Percentiles rank a stretch among this genome's conserved stretches.
Evolutionary conservation across 1,140 invertebrate genomes (phyloP).

Genomic region (Coenobita brevimanus): DNA sequence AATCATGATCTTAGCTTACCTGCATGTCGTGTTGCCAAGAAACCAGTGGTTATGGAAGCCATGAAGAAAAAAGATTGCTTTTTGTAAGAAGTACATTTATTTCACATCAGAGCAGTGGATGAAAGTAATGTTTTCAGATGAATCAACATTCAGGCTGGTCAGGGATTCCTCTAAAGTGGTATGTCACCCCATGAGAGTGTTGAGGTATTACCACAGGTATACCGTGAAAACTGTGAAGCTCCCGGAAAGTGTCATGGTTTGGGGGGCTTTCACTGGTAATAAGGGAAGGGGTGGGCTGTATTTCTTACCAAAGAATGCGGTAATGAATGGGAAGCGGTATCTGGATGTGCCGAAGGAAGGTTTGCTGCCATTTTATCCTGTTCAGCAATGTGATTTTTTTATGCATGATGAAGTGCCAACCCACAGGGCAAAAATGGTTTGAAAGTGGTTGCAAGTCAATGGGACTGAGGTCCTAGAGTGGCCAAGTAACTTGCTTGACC

Average conservation of each 20-base stretch:
- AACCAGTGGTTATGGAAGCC: background rate
- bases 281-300: background rate
- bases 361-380: background rate
- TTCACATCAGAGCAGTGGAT: background rate
- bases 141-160: background rate
- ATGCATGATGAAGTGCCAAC: background rate
- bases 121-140: background rate
- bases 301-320: background rate
- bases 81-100: background rate
- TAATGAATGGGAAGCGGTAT: background rate
- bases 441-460: background rate
- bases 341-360: background rate
- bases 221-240: background rate
- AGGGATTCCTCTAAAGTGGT: background rate
- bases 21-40: background rate
- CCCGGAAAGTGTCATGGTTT: background rate
- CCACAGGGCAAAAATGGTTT: constrained; percentile 1
- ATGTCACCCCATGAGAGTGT: background rate
- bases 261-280: background rate
- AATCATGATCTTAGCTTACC: no score
- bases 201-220: background rate
- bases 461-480: background rate
- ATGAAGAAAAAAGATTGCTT: background rate
- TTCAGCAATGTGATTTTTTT: background rate
- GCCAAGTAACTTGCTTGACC: background rate